Conservation (phyloP, 2,113 vertebrate genomes). For the Craseonycteris thonglongyai region DNA sequence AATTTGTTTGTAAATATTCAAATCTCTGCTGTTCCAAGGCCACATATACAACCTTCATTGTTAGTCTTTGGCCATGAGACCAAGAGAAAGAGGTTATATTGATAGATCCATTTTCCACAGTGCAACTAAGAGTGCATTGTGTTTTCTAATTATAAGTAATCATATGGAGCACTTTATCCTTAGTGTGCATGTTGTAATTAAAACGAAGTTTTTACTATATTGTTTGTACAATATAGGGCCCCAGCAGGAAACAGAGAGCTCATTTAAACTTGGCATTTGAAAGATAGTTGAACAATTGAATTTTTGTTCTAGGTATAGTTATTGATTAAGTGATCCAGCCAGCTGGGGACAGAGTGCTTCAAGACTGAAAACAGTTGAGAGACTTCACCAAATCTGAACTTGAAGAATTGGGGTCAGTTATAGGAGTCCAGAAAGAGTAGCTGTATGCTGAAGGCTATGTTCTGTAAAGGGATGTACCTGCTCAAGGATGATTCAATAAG, state of each 20-base stretch:
- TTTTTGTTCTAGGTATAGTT: neutral
- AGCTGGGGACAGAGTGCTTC: neutral
- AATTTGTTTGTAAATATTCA: neutral
- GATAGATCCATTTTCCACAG: neutral
- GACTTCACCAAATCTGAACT: neutral
- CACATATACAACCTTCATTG: neutral
- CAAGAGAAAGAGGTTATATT: neutral
- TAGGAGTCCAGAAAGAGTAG: neutral
- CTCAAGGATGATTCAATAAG: rapidly evolving
- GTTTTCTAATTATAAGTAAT: neutral
- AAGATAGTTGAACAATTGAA: neutral
- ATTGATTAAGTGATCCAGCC: neutral
- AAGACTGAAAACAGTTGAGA: neutral
- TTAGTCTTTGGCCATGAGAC: neutral
- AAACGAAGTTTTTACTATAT: neutral
- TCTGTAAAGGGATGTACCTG: rapidly evolving
- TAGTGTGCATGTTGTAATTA: neutral
- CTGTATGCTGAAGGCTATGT: rapidly evolving
- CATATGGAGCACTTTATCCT: neutral
- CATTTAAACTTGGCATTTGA: neutral
- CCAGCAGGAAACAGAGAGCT: neutral
- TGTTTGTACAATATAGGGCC: neutral
- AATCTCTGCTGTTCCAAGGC: neutral
- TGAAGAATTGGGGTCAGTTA: neutral
- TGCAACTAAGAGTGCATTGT: neutral